Conservation (phyloP, 92 coral and sea anemone genomes). For the Umimayanthus kanabou region DNA sequence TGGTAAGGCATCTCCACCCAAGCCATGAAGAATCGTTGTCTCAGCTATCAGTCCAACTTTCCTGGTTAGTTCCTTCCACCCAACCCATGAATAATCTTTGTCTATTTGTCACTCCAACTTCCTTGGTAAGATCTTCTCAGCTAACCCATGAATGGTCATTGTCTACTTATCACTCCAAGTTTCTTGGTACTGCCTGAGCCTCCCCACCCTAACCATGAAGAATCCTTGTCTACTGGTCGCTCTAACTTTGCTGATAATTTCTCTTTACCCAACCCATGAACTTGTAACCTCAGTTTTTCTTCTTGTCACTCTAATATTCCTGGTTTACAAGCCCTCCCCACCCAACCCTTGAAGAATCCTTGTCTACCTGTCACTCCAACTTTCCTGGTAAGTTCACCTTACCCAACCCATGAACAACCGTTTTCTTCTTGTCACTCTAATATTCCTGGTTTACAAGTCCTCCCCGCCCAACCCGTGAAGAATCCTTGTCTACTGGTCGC, state of each 20-base stretch:
- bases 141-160: background rate
- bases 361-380: conserved; percentile 63
- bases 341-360: background rate
- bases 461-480: too few species aligned
- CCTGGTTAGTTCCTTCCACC: conserved; percentile 48
- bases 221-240: conserved; percentile 51
- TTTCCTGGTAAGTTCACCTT: background rate
- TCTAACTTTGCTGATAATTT: conserved; percentile 67
- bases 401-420: conserved; percentile 11
- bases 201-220: background rate
- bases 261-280: background rate
- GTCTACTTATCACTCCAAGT: conserved; percentile 63
- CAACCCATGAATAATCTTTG: background rate
- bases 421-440: conserved; percentile 66
- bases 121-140: too few species aligned
- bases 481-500: too few species aligned
- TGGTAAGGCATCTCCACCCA: background rate
- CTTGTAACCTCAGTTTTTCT: too few species aligned
- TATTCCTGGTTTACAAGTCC: conserved; percentile 57
- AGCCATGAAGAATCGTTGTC: background rate
- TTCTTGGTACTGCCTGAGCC: too few species aligned
- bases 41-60: conserved; percentile 70
- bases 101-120: too few species aligned
- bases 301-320: conserved; percentile 75
- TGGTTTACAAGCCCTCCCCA: conserved; percentile 46